A percentile compares a stretch with the other conserved stretches of the same genome.
phyloP scores from a whole-genome alignment of 2,797 vertebrate genomes.

The Pangasius macronema region DNA sequence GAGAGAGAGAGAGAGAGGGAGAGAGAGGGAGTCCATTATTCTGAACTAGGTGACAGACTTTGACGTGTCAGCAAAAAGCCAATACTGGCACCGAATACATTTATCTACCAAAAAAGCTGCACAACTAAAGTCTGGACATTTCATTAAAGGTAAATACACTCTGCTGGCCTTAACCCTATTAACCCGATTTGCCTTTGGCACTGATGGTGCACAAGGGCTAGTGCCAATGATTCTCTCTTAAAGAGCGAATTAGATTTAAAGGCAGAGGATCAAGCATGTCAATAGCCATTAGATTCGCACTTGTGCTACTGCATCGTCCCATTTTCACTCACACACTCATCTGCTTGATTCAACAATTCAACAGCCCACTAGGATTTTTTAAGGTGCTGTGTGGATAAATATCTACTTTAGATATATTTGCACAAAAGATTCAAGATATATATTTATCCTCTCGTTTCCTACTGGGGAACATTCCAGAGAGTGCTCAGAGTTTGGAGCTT shows the following conservation, averaged over 20 bases:
- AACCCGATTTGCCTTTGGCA: constrained; percentile 64
- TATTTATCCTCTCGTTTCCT: background rate
- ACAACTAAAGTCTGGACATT: constrained; percentile 48
- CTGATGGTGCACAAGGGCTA: constrained; percentile 55
- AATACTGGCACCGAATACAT: constrained; percentile 51
- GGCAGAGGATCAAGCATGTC: constrained; percentile 75
- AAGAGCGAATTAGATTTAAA: constrained; percentile 73
- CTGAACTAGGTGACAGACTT: constrained; percentile 21
- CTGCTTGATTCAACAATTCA: constrained; percentile 5
- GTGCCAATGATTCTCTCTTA: constrained; percentile 64
- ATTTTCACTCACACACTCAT: constrained; percentile 25
- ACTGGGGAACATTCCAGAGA: background rate
- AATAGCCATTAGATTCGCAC: constrained; percentile 70
- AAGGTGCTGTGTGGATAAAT: background rate
- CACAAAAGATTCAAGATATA: background rate
- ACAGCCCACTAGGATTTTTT: background rate
- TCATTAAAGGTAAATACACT: constrained; percentile 61
- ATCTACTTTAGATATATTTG: background rate
- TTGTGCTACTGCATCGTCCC: constrained; percentile 34
- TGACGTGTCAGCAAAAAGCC: constrained; percentile 46
- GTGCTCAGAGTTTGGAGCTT: background rate
- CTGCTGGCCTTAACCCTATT: constrained; percentile 54
- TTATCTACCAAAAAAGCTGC: constrained; percentile 41
- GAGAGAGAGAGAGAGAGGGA: background rate
- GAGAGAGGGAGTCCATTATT: constrained; percentile 30